Percentiles rank a stretch among this genome's conserved stretches.
Evolutionary conservation across 2,113 vertebrate species (phyloP).

Genomic region (Diadophis punctatus): DNA sequence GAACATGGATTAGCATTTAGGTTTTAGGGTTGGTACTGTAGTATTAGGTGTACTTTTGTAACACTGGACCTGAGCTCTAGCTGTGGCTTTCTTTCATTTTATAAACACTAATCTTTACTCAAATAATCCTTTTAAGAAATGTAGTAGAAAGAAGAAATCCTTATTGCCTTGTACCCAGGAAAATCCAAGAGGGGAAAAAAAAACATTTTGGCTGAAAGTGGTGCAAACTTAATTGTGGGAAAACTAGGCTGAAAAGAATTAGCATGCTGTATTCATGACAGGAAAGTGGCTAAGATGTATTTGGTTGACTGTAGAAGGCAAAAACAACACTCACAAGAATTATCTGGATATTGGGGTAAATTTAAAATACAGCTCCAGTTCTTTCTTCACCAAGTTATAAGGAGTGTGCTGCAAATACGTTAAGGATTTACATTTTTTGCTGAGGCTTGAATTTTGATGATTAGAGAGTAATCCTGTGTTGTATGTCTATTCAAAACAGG

Average conservation of each 20-base stretch:
- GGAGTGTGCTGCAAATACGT: neutral
- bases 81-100: constrained; percentile 13
- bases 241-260: constrained; percentile 40
- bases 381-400: neutral
- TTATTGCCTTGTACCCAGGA: constrained; percentile 16
- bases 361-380: neutral
- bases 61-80: neutral
- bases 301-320: neutral
- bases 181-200: constrained; percentile 25
- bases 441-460: constrained; percentile 11
- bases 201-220: constrained; percentile 43
- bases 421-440: neutral
- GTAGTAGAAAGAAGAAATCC: constrained; percentile 35
- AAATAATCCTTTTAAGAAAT: constrained; percentile 32
- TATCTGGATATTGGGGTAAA: neutral
- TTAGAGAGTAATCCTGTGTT: neutral
- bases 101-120: constrained; percentile 28
- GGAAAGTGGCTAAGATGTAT: constrained; percentile 40
- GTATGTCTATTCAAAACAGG: neutral
- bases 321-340: neutral
- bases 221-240: constrained; percentile 38
- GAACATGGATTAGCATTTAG: constrained; percentile 14
- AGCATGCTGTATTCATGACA: constrained; percentile 31
- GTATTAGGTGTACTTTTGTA: neutral
- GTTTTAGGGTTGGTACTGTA: neutral